These are phyloP conservation scores for Toxostoma redivivum DNA, from an alignment of 2,113 vertebrate genomes.

Conservation along the genomic window DNA sequence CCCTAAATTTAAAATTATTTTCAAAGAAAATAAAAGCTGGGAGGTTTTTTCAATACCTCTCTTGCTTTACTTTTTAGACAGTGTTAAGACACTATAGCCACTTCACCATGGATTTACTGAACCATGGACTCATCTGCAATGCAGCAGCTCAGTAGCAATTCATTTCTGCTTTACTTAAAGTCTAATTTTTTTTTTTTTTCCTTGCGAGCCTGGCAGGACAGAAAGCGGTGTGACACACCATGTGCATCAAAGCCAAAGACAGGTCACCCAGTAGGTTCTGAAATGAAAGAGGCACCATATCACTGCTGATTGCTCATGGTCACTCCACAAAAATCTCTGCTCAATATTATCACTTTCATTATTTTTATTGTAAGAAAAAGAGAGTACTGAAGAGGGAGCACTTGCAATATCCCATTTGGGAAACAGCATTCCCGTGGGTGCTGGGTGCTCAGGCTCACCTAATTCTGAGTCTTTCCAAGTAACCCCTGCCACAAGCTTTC, in stretches of 20 bases:
- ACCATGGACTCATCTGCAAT: neutral
- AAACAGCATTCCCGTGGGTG: rapidly evolving
- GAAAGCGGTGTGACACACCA: neutral
- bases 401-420: neutral
- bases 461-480: neutral
- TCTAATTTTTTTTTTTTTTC: neutral
- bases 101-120: neutral
- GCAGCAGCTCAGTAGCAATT: neutral
- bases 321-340: neutral
- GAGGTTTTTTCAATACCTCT: neutral
- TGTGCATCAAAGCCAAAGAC: neutral
- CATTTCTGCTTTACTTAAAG: neutral
- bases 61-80: neutral
- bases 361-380: neutral
- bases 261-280: neutral
- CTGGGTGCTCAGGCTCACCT: neutral
- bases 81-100: neutral
- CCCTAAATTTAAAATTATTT: neutral
- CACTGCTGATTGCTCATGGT: neutral
- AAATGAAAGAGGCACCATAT: neutral
- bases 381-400: neutral
- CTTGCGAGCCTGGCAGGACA: neutral
- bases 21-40: neutral
- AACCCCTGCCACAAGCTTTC: neutral
- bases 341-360: neutral